A percentile compares a stretch with the other conserved stretches of the same genome.
phyloP scores from a whole-genome alignment of 2,888 invertebrate genomes.

The Pyrgus malvae region DNA sequence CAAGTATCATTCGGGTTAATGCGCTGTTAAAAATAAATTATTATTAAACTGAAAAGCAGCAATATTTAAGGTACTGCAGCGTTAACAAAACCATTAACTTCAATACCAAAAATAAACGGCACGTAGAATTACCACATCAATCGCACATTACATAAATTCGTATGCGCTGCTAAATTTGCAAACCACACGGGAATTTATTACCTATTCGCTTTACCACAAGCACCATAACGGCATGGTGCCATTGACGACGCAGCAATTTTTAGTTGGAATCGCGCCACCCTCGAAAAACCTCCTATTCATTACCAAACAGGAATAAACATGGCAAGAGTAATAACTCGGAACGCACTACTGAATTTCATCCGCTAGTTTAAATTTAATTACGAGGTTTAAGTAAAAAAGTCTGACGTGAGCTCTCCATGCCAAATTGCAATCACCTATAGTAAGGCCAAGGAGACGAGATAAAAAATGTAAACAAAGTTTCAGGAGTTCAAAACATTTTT shows the following conservation, averaged over 20 bases:
- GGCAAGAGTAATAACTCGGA: constrained; percentile 33
- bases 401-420: constrained; percentile 22
- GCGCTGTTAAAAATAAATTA: no score
- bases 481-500: no score
- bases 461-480: no score
- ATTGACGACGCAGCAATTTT: constrained; percentile 11
- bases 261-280: constrained; percentile 27
- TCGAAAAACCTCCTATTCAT: constrained; percentile 36
- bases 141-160: constrained; percentile 55
- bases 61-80: no score
- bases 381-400: constrained; percentile 33
- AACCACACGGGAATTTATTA: constrained; percentile 5
- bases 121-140: constrained; percentile 37
- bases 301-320: constrained; percentile 31
- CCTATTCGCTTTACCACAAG: constrained; percentile 7
- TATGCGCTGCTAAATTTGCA: constrained; percentile 13
- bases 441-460: no score
- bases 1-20: no score
- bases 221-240: not conserved
- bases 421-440: constrained; percentile 23
- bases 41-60: no score
- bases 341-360: constrained; percentile 33
- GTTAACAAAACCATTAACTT: no score
- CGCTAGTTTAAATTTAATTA: constrained; percentile 35
- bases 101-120: constrained; percentile 16